phyloP scores from a whole-genome alignment of 1,140 invertebrate species.

The Pachyrhynchus sulphureomaculatus region DNA sequence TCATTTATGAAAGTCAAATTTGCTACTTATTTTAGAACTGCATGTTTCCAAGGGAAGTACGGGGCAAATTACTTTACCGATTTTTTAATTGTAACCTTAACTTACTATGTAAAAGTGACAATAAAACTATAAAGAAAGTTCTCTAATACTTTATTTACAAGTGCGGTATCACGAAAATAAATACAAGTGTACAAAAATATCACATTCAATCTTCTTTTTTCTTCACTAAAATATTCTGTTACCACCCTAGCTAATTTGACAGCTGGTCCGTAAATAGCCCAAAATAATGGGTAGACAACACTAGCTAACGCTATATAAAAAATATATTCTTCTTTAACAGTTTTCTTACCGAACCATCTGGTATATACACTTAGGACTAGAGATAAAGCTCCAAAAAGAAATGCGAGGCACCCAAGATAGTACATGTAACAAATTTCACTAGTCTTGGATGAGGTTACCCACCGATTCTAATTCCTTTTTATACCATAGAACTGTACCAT shows the following conservation, averaged over 20 bases:
- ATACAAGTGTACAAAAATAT: too few relatives aligned
- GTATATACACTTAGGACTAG: slow-evolving; percentile 42
- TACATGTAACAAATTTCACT: slow-evolving; percentile 39
- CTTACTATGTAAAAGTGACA: too few relatives aligned
- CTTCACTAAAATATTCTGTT: slow-evolving; percentile 21
- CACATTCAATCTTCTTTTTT: slow-evolving; percentile 8
- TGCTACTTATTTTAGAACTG: too few relatives aligned
- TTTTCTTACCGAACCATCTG: slow-evolving; percentile 39
- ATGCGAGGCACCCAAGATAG: slow-evolving; percentile 29
- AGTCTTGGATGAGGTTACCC: too few relatives aligned
- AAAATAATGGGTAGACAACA: slow-evolving; percentile 27
- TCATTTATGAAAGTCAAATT: too few relatives aligned
- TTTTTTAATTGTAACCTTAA: too few relatives aligned
- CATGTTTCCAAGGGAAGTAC: too few relatives aligned
- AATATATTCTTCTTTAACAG: slow-evolving; percentile 22
- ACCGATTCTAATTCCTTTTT: slow-evolving; percentile 37
- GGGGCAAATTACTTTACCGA: too few relatives aligned
- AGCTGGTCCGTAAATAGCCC: slow-evolving; percentile 35
- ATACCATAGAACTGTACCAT: slow-evolving; percentile 35
- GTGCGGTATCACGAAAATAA: too few relatives aligned
- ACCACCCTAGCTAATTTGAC: slow-evolving; percentile 26
- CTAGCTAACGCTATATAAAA: slow-evolving; percentile 33
- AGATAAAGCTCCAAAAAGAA: slow-evolving; percentile 40
- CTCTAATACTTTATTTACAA: too few relatives aligned
- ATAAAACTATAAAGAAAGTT: too few relatives aligned